These are phyloP conservation scores for Volucella inflata DNA, from an alignment of 2,888 invertebrate genomes.

Conservation along the genomic window DNA sequence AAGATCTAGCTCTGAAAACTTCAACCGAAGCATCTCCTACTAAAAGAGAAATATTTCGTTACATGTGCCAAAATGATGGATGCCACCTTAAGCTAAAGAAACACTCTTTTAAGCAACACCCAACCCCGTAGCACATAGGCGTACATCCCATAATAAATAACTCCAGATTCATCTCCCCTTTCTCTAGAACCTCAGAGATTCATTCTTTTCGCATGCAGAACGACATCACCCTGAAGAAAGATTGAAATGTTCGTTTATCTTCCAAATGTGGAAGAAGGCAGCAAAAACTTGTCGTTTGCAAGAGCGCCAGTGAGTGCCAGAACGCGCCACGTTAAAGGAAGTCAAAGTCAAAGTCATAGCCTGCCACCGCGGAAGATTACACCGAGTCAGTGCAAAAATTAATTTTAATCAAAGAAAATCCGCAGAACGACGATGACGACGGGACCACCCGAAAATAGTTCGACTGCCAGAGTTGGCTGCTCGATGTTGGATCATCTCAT, in stretches of 20 bases:
- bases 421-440: constrained; percentile 36
- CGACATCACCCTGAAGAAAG: constrained; percentile 25
- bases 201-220: constrained; percentile 2
- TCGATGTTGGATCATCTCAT: constrained; percentile 43
- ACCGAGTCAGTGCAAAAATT: constrained; percentile 71
- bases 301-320: constrained; percentile 38
- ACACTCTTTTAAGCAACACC: constrained; percentile 12
- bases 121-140: constrained; percentile 25
- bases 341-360: constrained; percentile 73
- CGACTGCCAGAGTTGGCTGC: constrained; percentile 7
- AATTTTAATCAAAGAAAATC: constrained; percentile 74
- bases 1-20: constrained; percentile 5
- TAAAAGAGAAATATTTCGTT: constrained; percentile 66
- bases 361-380: constrained; percentile 69
- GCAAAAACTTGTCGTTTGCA: not conserved
- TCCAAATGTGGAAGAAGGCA: constrained; percentile 47
- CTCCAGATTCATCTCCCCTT: constrained; percentile 32
- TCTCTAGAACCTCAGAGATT: not conserved
- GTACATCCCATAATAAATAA: constrained; percentile 68
- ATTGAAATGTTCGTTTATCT: constrained; percentile 70
- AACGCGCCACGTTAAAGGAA: constrained; percentile 50
- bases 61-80: constrained; percentile 73
- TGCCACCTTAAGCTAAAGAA: constrained; percentile 63
- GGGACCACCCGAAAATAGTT: constrained; percentile 76
- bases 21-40: constrained; percentile 4